Percentiles rank a stretch among this genome's conserved stretches.
Evolutionary conservation across 1,140 invertebrate genomes (phyloP).

Genomic region (Physella acuta): DNA sequence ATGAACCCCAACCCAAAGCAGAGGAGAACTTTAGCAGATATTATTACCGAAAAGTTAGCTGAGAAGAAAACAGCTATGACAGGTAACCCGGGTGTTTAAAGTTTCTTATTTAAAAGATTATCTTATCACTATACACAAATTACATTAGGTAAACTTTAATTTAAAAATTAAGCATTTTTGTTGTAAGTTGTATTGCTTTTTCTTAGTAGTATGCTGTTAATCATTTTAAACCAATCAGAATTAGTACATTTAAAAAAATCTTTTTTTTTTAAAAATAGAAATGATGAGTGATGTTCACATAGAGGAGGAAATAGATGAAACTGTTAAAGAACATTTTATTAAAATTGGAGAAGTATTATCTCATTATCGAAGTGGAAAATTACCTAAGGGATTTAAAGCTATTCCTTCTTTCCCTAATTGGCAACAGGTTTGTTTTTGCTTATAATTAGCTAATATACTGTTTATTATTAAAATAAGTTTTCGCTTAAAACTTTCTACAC

Average conservation of each 20-base stretch:
- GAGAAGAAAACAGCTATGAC: slow-evolving; percentile 90
- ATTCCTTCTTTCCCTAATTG: slow-evolving; percentile 91
- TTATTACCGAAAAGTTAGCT: slow-evolving; percentile 89
- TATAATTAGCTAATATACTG: no score
- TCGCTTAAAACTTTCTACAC: no score
- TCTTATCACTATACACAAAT: neutral
- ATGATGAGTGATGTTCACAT: slow-evolving; percentile 20
- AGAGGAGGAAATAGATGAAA: slow-evolving; percentile 37
- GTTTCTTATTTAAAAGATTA: no score
- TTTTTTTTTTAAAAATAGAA: no score
- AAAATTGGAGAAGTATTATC: slow-evolving; percentile 82
- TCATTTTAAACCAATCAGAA: no score
- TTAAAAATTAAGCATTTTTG: neutral
- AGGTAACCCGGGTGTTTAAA: no score
- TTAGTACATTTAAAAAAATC: no score
- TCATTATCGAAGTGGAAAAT: slow-evolving; percentile 90
- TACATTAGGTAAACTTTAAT: neutral
- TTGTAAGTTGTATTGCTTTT: no score
- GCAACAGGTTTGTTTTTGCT: slow-evolving; percentile 70
- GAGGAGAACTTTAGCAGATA: slow-evolving; percentile 78
- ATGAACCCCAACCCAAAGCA: slow-evolving; percentile 72
- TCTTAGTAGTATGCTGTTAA: no score
- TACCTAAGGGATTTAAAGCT: slow-evolving; percentile 98
- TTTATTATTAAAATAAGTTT: no score
- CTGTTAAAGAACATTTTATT: slow-evolving; percentile 68